phyloP scores from a whole-genome alignment of 2,888 invertebrate genomes.

The Phania funesta region DNA sequence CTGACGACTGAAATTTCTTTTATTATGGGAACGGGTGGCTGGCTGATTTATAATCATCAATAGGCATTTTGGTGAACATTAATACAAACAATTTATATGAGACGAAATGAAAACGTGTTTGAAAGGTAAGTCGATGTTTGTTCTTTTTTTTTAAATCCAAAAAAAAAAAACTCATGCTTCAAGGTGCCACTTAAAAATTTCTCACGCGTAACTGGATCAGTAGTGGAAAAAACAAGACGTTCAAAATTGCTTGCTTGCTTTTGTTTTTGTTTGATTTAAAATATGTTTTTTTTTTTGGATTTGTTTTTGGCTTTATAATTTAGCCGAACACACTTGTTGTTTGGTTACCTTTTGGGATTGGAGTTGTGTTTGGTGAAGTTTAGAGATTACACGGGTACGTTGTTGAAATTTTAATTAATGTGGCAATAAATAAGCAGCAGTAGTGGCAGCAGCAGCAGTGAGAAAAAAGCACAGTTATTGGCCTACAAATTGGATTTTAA shows the following conservation, averaged over 20 bases:
- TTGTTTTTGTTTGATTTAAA: slow-evolving; percentile 37
- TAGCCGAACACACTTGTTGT: slow-evolving; percentile 1
- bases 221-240: slow-evolving; percentile 47
- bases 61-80: slow-evolving; percentile 20
- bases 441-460: neutral
- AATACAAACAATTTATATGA: neutral
- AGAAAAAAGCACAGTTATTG: slow-evolving; percentile 36
- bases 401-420: slow-evolving; percentile 77
- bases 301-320: slow-evolving; percentile 7
- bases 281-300: slow-evolving; percentile 30
- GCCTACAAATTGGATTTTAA: slow-evolving; percentile 62
- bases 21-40: slow-evolving; percentile 10
- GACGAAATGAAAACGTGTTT: slow-evolving; percentile 50
- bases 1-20: slow-evolving; percentile 45
- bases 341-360: slow-evolving; percentile 23
- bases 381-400: slow-evolving; percentile 70
- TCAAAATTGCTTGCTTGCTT: neutral
- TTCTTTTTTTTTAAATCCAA: slow-evolving; percentile 14
- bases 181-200: slow-evolving; percentile 70
- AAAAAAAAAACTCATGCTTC: neutral
- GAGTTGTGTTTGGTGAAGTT: slow-evolving; percentile 49
- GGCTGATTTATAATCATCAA: slow-evolving; percentile 50
- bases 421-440: neutral
- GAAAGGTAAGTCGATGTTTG: slow-evolving; percentile 53
- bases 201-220: slow-evolving; percentile 78